A percentile compares a stretch with the other conserved stretches of the same genome.
Evolutionary conservation across 2,888 invertebrate genomes (phyloP).

Genomic region (Pomacea canaliculata): DNA sequence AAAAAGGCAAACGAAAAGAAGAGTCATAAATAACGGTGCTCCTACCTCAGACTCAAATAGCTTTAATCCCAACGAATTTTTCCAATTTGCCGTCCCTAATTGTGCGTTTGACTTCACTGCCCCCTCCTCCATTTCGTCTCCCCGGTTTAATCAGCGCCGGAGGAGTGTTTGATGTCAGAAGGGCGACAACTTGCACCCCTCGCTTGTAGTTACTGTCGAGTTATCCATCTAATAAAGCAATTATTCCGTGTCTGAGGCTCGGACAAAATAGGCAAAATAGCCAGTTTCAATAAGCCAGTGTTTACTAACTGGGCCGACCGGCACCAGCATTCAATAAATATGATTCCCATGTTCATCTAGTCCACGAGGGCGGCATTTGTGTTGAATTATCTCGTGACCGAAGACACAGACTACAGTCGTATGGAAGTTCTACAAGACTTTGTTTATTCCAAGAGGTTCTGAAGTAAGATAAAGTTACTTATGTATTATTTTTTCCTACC

Average conservation of each 20-base stretch:
- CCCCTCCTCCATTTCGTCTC: constrained; percentile 27
- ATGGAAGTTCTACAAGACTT: too few species aligned
- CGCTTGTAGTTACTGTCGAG: constrained; percentile 37
- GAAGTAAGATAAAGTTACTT: too few species aligned
- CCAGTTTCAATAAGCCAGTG: constrained; percentile 31
- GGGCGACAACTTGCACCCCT: constrained; percentile 22
- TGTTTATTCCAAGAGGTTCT: too few species aligned
- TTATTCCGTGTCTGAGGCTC: constrained; percentile 38
- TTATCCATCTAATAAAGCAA: constrained; percentile 48
- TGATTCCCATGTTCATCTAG: too few species aligned
- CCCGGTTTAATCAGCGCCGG: constrained; percentile 33
- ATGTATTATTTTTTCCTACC: too few species aligned
- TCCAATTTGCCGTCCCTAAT: constrained; percentile 41
- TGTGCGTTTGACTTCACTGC: constrained; percentile 30
- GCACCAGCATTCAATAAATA: background rate
- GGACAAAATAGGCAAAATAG: constrained; percentile 30
- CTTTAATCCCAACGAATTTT: constrained; percentile 39
- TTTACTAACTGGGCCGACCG: constrained; percentile 13
- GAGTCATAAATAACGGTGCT: constrained; percentile 35
- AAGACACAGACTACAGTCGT: too few species aligned
- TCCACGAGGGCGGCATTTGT: too few species aligned
- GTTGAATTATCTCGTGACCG: too few species aligned
- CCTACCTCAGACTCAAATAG: constrained; percentile 35
- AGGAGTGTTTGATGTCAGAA: constrained; percentile 15
- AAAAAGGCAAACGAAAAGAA: constrained; percentile 22